Percentiles rank a stretch among this genome's conserved stretches.
These are phyloP conservation scores for Halesus radiatus DNA, from an alignment of 1,140 invertebrate species.

Conservation along the genomic window DNA sequence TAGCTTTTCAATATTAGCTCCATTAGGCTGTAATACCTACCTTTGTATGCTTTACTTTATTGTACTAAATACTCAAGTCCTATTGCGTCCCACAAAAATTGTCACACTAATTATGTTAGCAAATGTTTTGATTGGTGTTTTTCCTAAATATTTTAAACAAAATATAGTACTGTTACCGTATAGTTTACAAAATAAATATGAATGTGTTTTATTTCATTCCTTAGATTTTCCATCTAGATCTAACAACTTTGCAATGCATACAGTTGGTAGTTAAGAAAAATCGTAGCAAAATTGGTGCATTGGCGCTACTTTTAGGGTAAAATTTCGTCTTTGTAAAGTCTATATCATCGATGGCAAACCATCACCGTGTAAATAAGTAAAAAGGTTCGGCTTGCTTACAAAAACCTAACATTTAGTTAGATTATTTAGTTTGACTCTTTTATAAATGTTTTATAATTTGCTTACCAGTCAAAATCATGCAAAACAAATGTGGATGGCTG, in stretches of 20 bases:
- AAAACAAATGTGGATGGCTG: too few species aligned
- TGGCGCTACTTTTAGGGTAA: too few species aligned
- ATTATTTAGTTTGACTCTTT: too few species aligned
- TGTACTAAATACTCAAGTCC: slow-evolving; percentile 51
- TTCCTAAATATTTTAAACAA: slow-evolving; percentile 58
- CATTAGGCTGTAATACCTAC: background rate
- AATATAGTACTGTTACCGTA: slow-evolving; percentile 58
- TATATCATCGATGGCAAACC: too few species aligned
- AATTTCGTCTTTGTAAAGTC: too few species aligned
- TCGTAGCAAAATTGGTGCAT: background rate
- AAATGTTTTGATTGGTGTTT: slow-evolving; percentile 58
- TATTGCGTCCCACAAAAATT: slow-evolving; percentile 57
- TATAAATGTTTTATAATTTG: too few species aligned
- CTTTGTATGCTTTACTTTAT: slow-evolving; percentile 46
- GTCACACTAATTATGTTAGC: slow-evolving; percentile 57
- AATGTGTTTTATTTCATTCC: slow-evolving; percentile 46
- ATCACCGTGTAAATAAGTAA: too few species aligned
- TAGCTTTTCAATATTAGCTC: background rate
- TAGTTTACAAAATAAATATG: slow-evolving; percentile 55
- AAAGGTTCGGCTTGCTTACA: too few species aligned
- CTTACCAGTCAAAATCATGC: too few species aligned
- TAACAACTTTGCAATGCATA: too few species aligned
- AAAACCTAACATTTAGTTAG: too few species aligned
- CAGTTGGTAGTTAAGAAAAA: too few species aligned
- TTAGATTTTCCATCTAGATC: background rate